Conservation (phyloP, 2,113 vertebrate genomes). For the Sinosuthora webbiana region DNA sequence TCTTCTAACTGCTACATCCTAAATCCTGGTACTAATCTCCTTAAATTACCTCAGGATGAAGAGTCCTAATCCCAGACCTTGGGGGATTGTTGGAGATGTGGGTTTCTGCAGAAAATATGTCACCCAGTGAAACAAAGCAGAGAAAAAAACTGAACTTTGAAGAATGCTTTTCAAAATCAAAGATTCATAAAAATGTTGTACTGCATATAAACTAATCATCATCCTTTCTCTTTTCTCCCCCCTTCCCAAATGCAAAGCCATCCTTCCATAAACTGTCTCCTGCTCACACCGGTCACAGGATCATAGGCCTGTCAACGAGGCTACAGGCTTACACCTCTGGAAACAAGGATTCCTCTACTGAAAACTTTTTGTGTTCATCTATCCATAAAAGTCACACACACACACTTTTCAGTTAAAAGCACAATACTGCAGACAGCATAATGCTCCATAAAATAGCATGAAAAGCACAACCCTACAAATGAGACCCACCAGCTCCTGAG, state of each 20-base stretch:
- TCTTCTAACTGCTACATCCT: not conserved
- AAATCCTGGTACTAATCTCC: not conserved
- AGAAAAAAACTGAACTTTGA: not conserved
- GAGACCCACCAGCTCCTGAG: not conserved
- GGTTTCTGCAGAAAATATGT: not conserved
- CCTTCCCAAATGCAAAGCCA: not conserved
- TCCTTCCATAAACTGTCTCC: not conserved
- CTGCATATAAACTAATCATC: not conserved
- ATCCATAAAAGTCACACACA: not conserved
- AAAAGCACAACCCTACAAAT: not conserved
- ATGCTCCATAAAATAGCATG: not conserved
- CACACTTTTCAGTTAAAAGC: not conserved
- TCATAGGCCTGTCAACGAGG: not conserved
- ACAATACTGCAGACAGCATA: not conserved
- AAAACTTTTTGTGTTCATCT: not conserved
- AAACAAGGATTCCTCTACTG: not conserved
- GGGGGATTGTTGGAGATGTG: accelerated
- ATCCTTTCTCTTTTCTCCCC: not conserved
- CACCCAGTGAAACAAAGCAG: not conserved
- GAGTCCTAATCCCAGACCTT: not conserved
- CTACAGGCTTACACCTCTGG: not conserved
- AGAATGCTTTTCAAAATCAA: not conserved
- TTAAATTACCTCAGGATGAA: not conserved
- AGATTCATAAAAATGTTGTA: not conserved
- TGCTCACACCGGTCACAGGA: not conserved